Conservation (phyloP, 1,140 invertebrate species). For the Tetramorium alpestre region DNA sequence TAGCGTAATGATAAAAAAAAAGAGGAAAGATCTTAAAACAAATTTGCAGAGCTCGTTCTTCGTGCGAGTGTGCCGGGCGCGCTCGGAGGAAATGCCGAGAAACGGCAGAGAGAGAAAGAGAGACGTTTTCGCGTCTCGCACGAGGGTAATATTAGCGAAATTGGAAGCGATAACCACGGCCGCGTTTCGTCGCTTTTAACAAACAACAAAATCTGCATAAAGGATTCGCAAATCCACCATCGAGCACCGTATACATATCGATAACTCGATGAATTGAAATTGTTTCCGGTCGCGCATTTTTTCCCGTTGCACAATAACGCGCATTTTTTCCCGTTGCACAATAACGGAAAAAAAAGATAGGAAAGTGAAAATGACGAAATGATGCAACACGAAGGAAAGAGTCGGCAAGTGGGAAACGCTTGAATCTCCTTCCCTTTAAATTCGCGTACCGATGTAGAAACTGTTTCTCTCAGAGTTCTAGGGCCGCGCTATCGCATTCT, state of each 20-base stretch:
- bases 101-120: not conserved
- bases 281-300: not conserved
- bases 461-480: slow-evolving; percentile 46
- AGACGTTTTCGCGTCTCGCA: not conserved
- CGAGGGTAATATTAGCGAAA: not conserved
- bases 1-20: slow-evolving; percentile 84
- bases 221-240: slow-evolving; percentile 1
- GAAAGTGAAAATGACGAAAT: not conserved
- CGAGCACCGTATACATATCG: not conserved
- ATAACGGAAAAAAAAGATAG: not conserved
- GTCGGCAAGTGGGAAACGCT: not conserved
- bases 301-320: not conserved
- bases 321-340: not conserved
- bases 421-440: slow-evolving; percentile 14
- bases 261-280: not conserved
- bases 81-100: slow-evolving; percentile 21
- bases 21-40: slow-evolving; percentile 74
- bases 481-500: slow-evolving; percentile 62
- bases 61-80: not conserved
- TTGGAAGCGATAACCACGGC: not conserved
- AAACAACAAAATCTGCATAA: slow-evolving; percentile 24
- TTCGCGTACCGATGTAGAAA: slow-evolving; percentile 28
- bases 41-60: slow-evolving; percentile 72
- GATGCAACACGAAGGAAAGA: not conserved
- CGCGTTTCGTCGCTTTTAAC: not conserved